These are phyloP conservation scores for Spinibarbus caldwelli DNA, from an alignment of 2,797 vertebrate species.

Conservation along the genomic window DNA sequence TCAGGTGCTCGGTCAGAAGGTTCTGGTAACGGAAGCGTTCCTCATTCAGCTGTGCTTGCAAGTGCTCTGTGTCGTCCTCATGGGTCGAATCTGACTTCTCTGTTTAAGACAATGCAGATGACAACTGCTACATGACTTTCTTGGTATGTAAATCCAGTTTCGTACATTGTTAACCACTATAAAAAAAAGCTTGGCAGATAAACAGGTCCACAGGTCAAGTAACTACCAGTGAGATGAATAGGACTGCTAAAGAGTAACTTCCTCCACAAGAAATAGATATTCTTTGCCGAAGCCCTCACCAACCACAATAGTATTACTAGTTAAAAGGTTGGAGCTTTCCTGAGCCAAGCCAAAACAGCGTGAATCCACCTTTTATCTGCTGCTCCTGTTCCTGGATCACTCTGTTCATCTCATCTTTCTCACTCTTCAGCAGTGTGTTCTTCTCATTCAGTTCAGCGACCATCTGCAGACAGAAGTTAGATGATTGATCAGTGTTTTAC, in stretches of 20 bases:
- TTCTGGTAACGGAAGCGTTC: conserved; percentile 91
- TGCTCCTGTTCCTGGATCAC: conserved; percentile 83
- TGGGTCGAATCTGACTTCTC: conserved; percentile 82
- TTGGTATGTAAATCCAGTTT: not conserved
- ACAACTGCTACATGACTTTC: not conserved
- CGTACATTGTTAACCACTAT: not conserved
- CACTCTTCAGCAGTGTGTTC: conserved; percentile 84
- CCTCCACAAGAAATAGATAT: not conserved
- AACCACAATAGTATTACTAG: not conserved
- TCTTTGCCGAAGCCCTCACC: not conserved
- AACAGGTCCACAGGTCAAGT: not conserved
- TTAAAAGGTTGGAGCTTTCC: not conserved
- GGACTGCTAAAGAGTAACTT: not conserved
- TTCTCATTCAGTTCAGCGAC: conserved; percentile 88
- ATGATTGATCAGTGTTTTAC: not conserved
- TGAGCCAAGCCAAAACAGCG: not conserved
- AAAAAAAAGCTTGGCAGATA: not conserved
- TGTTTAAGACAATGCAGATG: conserved; percentile 54
- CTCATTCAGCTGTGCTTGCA: conserved; percentile 88
- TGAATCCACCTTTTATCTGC: conserved; percentile 83
- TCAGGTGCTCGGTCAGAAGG: conserved; percentile 91
- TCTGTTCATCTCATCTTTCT: conserved; percentile 87
- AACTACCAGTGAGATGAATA: not conserved
- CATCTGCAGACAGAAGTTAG: conserved; percentile 72
- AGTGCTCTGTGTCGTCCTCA: conserved; percentile 81